These are phyloP conservation scores for Synergus japonicus DNA, from an alignment of 2,888 invertebrate genomes.

Conservation along the genomic window DNA sequence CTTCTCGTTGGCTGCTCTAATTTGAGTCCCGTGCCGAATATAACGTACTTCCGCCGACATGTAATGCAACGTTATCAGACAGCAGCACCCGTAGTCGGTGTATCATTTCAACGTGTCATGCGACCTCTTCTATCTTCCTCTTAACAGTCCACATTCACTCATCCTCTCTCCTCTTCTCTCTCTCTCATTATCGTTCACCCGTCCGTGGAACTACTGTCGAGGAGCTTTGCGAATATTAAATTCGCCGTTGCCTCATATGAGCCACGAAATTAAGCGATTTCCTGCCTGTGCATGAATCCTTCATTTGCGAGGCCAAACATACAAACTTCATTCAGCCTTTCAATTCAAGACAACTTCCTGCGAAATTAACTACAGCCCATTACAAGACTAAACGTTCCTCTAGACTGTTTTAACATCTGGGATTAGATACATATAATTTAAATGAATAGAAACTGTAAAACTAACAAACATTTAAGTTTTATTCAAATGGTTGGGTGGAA, in stretches of 20 bases:
- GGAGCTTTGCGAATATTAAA: conserved; percentile 68
- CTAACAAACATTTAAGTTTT: too few relatives aligned
- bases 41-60: conserved; percentile 65
- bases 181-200: conserved; percentile 67
- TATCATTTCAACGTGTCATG: conserved; percentile 31
- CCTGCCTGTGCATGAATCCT: conserved; percentile 50
- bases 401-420: too few relatives aligned
- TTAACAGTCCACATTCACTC: conserved; percentile 31
- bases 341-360: background rate
- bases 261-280: conserved; percentile 74
- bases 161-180: conserved; percentile 50
- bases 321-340: conserved; percentile 29
- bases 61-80: conserved; percentile 64
- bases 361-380: background rate
- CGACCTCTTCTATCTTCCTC: conserved; percentile 43
- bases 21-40: conserved; percentile 67
- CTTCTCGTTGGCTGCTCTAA: conserved; percentile 66
- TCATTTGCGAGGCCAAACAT: conserved; percentile 36
- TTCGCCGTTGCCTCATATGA: conserved; percentile 67
- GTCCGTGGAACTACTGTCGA: conserved; percentile 56
- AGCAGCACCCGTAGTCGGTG: conserved; percentile 45
- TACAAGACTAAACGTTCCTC: too few relatives aligned
- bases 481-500: too few relatives aligned
- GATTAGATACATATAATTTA: too few relatives aligned
- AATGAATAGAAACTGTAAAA: too few relatives aligned